Evolutionary conservation across 2,888 invertebrate species (phyloP), one percentile per base, ranked within the genome.

Genomic region (Lobophora halterata): DNA sequence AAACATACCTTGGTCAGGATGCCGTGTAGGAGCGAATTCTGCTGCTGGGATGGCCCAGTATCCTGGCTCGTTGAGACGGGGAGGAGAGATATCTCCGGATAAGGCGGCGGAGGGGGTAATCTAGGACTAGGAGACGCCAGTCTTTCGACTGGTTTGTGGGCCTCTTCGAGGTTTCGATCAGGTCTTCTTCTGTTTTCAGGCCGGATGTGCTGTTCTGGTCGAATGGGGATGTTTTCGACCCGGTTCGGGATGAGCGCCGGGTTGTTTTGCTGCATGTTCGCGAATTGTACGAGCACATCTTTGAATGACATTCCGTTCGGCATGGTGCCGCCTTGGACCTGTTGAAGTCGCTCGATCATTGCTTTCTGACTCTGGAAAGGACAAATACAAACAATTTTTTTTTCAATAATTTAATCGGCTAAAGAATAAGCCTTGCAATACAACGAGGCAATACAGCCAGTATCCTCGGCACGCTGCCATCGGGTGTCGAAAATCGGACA

Each of bases 51-150:
- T 2, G 76, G 61, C 17, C 34, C 31, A 0, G 62, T 58, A 0
- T 80, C 80, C 46, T 77, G 72, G 60, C 71, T 54, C 2, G 83
- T 79, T 3, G 71, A 81, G 34, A 94, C 94, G 0, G 94, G 94
- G 63, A 94, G 91, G 9, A 94, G 86, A 1, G 94, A 94, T 26
- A 94, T 94, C 76, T 94, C 94, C 0, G 94, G 94, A 79, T 93
- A 93, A 29, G 91, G 92, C 27, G 91, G 92, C 3, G 92, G 92
- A 3, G 91, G 90, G 1, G 89, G 89, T 33, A 89, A 75, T 11
- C 85, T 62, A 4, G 87, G 79, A 28, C 76, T 77, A 0, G 80
- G 71, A 0, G 85, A 74, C 0, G 82, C 73, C 30, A 77, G 52
- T 25, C 82, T 62, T 33, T 80, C 80, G 0, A 64, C 59, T 34